Evolutionary conservation across 1,140 invertebrate genomes (phyloP).

Genomic region (Agrilus planipennis): DNA sequence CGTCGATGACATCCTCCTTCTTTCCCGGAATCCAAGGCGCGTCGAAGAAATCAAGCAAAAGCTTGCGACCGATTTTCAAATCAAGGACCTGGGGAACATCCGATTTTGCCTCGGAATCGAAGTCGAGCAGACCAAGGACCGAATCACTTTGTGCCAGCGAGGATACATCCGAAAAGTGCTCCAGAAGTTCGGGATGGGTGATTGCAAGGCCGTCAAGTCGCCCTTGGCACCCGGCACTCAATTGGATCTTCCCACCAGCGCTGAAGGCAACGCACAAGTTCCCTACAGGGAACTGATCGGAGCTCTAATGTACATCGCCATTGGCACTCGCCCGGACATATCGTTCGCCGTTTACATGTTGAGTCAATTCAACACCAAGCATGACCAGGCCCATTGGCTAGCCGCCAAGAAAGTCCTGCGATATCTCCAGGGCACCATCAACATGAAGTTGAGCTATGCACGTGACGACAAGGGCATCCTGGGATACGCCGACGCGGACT

Average conservation of each 20-base stretch:
- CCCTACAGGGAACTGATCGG: conserved; percentile 1
- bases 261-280: no score
- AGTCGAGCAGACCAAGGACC: not conserved
- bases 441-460: not conserved
- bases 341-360: not conserved
- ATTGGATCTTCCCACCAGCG: no score
- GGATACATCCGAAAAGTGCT: not conserved
- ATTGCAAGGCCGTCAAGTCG: not conserved
- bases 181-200: not conserved
- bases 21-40: not conserved
- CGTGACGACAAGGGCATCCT: no score
- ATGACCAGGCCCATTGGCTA: not conserved
- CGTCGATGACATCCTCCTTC: conserved; percentile 3
- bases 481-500: not conserved
- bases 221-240: not conserved
- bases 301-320: conserved; percentile 1
- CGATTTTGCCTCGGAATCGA: not conserved
- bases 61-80: not conserved
- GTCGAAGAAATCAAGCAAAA: not conserved
- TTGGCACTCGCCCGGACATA: not conserved
- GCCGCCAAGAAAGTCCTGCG: not conserved
- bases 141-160: not conserved
- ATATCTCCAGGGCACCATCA: conserved; percentile 3
- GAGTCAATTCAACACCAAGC: not conserved
- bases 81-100: conserved; percentile 1